phyloP scores from a whole-genome alignment of 1,140 invertebrate genomes.

The Chrysomallon squamiferum region DNA sequence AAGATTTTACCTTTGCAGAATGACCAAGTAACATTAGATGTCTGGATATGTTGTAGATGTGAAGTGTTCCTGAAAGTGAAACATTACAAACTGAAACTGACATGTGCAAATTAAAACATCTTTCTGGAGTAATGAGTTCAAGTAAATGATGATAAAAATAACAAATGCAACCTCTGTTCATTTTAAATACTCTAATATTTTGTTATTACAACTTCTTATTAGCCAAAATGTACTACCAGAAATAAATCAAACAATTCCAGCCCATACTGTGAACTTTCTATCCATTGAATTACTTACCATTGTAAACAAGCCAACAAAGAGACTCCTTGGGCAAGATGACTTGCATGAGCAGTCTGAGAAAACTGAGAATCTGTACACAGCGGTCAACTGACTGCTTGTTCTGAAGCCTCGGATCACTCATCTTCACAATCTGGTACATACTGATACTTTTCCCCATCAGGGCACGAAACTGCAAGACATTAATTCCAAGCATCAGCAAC shows the following conservation, averaged over 20 bases:
- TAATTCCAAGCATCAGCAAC: too few species aligned
- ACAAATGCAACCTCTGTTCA: too few species aligned
- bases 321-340: slow-evolving; percentile 55
- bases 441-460: slow-evolving; percentile 61
- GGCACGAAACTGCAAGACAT: slow-evolving; percentile 55
- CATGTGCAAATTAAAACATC: too few species aligned
- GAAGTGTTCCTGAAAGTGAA: slow-evolving; percentile 55
- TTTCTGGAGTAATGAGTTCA: too few species aligned
- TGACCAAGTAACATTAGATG: slow-evolving; percentile 61
- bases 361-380: slow-evolving; percentile 55
- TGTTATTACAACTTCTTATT: too few species aligned
- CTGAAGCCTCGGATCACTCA: slow-evolving; percentile 55
- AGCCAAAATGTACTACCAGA: too few species aligned
- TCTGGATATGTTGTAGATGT: slow-evolving; percentile 60
- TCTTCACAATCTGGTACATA: slow-evolving; percentile 53
- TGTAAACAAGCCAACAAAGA: slow-evolving; percentile 62
- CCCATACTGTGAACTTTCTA: too few species aligned
- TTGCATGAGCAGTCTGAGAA: slow-evolving; percentile 57
- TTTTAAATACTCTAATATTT: too few species aligned
- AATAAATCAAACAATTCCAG: too few species aligned
- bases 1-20: slow-evolving; percentile 56
- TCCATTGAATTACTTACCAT: slow-evolving; percentile 56
- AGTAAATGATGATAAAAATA: too few species aligned
- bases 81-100: neutral
- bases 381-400: slow-evolving; percentile 54